Percentiles rank a stretch among this genome's conserved stretches.
Evolutionary conservation across 2,888 invertebrate genomes (phyloP).

Genomic region (Yponomeuta malinellus): DNA sequence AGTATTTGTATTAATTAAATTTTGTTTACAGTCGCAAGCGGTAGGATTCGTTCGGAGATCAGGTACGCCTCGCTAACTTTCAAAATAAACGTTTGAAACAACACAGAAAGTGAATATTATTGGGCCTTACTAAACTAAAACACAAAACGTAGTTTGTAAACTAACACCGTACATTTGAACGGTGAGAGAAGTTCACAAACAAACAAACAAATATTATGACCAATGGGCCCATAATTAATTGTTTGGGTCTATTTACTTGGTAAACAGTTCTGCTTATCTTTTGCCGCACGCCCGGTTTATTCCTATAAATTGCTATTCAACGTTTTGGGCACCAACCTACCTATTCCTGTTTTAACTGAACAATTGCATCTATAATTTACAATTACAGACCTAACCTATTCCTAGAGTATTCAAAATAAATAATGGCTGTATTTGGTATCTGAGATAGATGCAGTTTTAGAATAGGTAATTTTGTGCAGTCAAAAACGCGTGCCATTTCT

Average conservation of each 20-base stretch:
- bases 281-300: conserved; percentile 48
- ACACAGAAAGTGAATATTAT: not conserved
- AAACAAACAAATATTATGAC: conserved; percentile 67
- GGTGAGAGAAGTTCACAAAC: conserved; percentile 42
- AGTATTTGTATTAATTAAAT: conserved; percentile 11
- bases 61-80: not conserved
- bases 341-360: too few relatives aligned
- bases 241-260: conserved; percentile 66
- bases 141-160: not conserved
- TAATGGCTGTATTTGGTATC: too few relatives aligned
- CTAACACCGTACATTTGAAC: conserved; percentile 21
- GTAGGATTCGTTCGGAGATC: not conserved
- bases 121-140: not conserved
- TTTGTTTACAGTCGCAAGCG: not conserved
- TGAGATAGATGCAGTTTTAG: too few relatives aligned
- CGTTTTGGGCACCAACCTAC: not conserved
- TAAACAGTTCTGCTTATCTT: conserved; percentile 65
- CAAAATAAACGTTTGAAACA: not conserved
- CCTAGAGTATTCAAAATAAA: too few relatives aligned
- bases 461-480: too few relatives aligned
- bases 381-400: too few relatives aligned
- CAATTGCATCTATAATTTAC: too few relatives aligned
- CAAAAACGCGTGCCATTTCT: too few relatives aligned
- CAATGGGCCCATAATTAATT: conserved; percentile 71
- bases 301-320: conserved; percentile 16